Evolutionary conservation across 2,888 invertebrate genomes (phyloP).

Genomic region (Phengaris alcon): DNA sequence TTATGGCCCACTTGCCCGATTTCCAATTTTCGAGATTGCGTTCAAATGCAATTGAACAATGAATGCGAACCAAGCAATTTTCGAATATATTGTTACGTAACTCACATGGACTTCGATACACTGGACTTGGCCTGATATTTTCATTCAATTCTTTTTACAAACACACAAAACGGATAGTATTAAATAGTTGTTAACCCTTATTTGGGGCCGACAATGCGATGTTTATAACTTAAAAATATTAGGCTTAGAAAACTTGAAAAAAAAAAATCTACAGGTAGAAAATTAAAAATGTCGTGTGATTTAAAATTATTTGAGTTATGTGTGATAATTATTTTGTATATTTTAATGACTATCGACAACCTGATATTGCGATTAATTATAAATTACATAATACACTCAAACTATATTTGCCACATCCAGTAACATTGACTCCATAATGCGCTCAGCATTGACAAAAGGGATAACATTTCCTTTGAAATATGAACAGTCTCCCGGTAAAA

Average conservation of each 20-base stretch:
- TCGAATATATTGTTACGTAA: constrained; percentile 33
- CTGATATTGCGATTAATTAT: not conserved
- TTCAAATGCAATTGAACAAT: constrained; percentile 32
- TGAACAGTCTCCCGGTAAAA: constrained; percentile 43
- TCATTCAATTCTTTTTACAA: not conserved
- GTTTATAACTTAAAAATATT: too few relatives aligned
- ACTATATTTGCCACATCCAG: constrained; percentile 7
- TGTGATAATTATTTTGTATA: too few relatives aligned
- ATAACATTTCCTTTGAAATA: constrained; percentile 47
- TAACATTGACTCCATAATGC: constrained; percentile 26
- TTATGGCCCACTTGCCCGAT: constrained; percentile 32
- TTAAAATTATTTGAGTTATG: too few relatives aligned
- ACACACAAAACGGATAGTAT: too few relatives aligned
- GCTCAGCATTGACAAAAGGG: constrained; percentile 38
- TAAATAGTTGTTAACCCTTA: too few relatives aligned
- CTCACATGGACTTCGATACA: constrained; percentile 12
- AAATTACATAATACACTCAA: not conserved
- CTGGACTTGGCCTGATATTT: constrained; percentile 29
- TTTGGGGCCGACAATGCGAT: too few relatives aligned
- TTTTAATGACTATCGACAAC: too few relatives aligned
- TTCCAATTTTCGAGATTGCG: constrained; percentile 36
- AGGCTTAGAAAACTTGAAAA: too few relatives aligned
- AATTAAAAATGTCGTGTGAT: too few relatives aligned
- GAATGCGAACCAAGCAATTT: constrained; percentile 35
- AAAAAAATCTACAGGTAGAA: too few relatives aligned